Conservation (phyloP, 2,797 vertebrate genomes). For the Danio jaintianensis region DNA sequence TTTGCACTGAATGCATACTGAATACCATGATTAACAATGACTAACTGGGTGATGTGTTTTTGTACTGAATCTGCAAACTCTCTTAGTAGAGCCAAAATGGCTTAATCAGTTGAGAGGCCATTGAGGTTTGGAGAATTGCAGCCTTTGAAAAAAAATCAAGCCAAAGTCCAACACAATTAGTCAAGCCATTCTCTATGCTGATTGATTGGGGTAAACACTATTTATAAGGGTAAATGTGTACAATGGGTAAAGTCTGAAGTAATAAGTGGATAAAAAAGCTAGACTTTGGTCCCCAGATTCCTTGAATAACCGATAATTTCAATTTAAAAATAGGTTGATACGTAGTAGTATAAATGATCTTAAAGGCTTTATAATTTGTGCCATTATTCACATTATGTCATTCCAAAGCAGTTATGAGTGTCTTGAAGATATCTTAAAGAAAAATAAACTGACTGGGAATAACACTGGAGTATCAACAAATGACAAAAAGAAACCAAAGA, state of each 20-base stretch:
- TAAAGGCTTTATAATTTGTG: not conserved
- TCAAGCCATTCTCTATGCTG: conserved; percentile 62
- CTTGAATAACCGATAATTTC: conserved; percentile 72
- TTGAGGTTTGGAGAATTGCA: conserved; percentile 39
- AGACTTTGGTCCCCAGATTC: conserved; percentile 51
- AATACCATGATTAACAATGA: conserved; percentile 19
- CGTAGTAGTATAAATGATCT: conserved; percentile 18
- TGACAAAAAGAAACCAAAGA: not conserved
- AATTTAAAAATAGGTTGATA: conserved; percentile 67
- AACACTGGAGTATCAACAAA: not conserved
- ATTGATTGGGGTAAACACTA: conserved; percentile 73
- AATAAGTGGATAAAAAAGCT: conserved; percentile 41
- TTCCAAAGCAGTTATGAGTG: not conserved
- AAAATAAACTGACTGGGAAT: not conserved
- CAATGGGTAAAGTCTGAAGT: conserved; percentile 63
- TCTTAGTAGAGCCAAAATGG: conserved; percentile 40
- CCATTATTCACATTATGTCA: not conserved
- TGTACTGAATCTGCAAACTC: conserved; percentile 38
- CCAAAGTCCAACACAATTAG: conserved; percentile 64
- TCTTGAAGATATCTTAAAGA: not conserved
- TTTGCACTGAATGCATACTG: conserved; percentile 23
- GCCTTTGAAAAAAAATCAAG: conserved; percentile 50
- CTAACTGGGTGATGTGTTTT: conserved; percentile 24
- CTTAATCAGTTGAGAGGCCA: conserved; percentile 55
- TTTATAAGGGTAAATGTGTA: conserved; percentile 75